Conservation (phyloP, 1,140 invertebrate genomes). For the Drosophila sp. region DNA sequence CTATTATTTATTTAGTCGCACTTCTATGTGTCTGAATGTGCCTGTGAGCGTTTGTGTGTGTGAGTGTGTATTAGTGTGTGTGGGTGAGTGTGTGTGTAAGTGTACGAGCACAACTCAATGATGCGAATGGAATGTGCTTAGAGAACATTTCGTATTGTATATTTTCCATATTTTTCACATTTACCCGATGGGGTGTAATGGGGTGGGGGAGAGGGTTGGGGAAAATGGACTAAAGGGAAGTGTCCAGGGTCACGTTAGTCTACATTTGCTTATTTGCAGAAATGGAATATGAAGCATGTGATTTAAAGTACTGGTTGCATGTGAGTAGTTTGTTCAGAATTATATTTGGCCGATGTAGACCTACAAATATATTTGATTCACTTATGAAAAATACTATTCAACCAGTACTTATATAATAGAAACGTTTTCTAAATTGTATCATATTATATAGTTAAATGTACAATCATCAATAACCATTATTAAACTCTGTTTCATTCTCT, state of each 20-base stretch:
- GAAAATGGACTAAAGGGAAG: background rate
- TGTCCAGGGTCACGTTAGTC: slow-evolving; percentile 11
- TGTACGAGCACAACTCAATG: slow-evolving; percentile 53
- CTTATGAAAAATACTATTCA: too few relatives aligned
- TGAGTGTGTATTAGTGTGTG: background rate
- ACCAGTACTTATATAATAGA: too few relatives aligned
- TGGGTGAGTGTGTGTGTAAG: background rate
- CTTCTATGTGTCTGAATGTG: slow-evolving; percentile 4
- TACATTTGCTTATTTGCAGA: background rate
- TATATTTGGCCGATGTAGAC: background rate
- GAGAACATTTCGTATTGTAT: slow-evolving; percentile 55
- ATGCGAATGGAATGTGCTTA: slow-evolving; percentile 72
- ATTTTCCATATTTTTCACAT: slow-evolving; percentile 70
- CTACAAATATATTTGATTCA: too few relatives aligned
- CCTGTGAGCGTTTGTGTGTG: background rate
- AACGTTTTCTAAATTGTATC: too few relatives aligned
- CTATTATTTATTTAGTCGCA: slow-evolving; percentile 79
- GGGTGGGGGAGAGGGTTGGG: too few relatives aligned
- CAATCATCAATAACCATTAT: too few relatives aligned
- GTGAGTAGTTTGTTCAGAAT: background rate
- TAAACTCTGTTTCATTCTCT: too few relatives aligned
- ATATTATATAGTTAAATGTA: too few relatives aligned
- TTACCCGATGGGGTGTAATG: slow-evolving; percentile 11
- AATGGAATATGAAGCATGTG: slow-evolving; percentile 13
- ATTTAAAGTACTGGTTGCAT: slow-evolving; percentile 1